These are phyloP conservation scores for Patella ulyssiponensis DNA, from an alignment of 2,888 invertebrate genomes.

Conservation along the genomic window DNA sequence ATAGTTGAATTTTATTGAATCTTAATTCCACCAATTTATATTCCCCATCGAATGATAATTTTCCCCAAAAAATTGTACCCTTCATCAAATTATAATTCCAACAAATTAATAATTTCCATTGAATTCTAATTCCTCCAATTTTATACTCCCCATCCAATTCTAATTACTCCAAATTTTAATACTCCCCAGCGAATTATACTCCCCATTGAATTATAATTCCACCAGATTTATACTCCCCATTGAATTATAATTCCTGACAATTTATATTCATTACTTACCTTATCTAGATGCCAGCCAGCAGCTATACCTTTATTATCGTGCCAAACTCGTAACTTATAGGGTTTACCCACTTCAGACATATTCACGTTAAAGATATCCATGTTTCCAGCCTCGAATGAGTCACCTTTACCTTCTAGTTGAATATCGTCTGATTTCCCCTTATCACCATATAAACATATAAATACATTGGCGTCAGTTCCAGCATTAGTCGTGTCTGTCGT, in stretches of 20 bases:
- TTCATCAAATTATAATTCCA: too few species aligned
- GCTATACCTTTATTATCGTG: slow-evolving; percentile 69
- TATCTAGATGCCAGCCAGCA: slow-evolving; percentile 72
- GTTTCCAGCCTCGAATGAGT: slow-evolving; percentile 69
- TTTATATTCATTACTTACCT: slow-evolving; percentile 46
- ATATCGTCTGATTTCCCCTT: slow-evolving; percentile 71
- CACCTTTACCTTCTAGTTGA: slow-evolving; percentile 64
- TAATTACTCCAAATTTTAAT: neutral
- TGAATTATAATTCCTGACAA: too few species aligned
- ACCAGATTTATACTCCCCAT: neutral
- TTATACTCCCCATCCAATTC: too few species aligned
- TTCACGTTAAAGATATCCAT: slow-evolving; percentile 69
- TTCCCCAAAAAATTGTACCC: too few species aligned
- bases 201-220: neutral
- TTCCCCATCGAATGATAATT: too few species aligned
- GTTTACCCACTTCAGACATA: slow-evolving; percentile 65
- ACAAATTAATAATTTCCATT: too few species aligned
- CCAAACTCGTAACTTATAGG: slow-evolving; percentile 70
- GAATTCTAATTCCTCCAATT: too few species aligned
- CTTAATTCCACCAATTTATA: too few species aligned
- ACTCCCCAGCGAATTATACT: neutral
- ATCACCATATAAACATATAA: slow-evolving; percentile 69
- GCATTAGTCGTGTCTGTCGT: slow-evolving; percentile 68
- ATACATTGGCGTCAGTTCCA: slow-evolving; percentile 72
- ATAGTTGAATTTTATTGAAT: too few species aligned